Base-by-base conservation (phyloP, 2,797 vertebrate genomes). In the Enteromius trimaculatus region DNA sequence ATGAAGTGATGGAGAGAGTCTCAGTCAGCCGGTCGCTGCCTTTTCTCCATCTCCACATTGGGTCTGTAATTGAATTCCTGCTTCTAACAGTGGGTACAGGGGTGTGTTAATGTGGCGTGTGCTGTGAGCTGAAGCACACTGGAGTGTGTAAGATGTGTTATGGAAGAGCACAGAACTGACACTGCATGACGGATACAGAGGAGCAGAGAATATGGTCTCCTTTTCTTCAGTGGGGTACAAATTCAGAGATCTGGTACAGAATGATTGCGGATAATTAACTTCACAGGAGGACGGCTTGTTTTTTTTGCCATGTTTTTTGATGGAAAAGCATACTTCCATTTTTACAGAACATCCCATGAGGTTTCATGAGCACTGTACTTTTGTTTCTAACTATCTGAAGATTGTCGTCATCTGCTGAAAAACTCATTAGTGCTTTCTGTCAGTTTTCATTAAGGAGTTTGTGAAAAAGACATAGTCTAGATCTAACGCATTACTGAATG, bases 41-140 rank as follows among this genome's bases (percentile, higher is more conserved):
- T 78, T 86, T 68, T 81, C 34, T 34, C 37, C 70, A 81, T 82
- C 80, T 77, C 77, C 53, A 31, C 82, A 81, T 79, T 51, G 74
- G 85, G 68, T 66, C 80, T 85, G 77, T 88, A 89, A 92, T 89
- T 91, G 86, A 90, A 89, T 89, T 88, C 84, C 55, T 87, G 81
- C 88, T 87, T 83, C 62, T 87, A 86, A 86, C 89, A 83, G 85
- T 69, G 80, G 72, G 83, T 44, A 53, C 77, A 84, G 78, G 76
- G 81, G 80, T 85, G 82, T 83, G 78, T 87, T 88, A 89, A 89
- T 87, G 82, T 84, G 84, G 66, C 62, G 82, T 70, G 44, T 72
- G 83, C 37, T 84, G 77, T 71, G 70, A 79, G 79, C 75, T 51
- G 84, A 79, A 80, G 23, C 79, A 86, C 49, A 64, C 71, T 62